Evolutionary conservation across 1,140 invertebrate genomes (phyloP).

Genomic region (Chymomyza costata): DNA sequence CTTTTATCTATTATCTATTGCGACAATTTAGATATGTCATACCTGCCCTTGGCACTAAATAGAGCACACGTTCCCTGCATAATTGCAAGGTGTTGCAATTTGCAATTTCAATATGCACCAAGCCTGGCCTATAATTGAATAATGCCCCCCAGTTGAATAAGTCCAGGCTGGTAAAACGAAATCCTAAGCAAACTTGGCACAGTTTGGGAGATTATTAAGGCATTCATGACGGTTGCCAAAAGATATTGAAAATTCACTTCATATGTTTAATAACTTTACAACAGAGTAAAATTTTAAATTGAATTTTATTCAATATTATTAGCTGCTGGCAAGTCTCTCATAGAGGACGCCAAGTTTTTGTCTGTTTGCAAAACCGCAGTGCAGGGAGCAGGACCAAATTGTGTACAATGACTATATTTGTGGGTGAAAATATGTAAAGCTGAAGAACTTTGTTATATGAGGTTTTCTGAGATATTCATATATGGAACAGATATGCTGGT

Average conservation of each 20-base stretch:
- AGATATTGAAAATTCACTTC: slow-evolving; percentile 16
- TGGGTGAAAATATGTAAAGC: too few species aligned
- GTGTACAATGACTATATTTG: too few species aligned
- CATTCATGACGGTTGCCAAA: too few species aligned
- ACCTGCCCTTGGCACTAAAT: too few species aligned
- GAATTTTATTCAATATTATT: slow-evolving; percentile 72
- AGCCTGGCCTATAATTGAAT: slow-evolving; percentile 59
- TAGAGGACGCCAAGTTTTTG: slow-evolving; percentile 57
- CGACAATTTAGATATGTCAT: too few species aligned
- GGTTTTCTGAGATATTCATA: too few species aligned
- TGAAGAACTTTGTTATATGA: too few species aligned
- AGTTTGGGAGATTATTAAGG: slow-evolving; percentile 50
- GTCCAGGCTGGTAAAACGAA: slow-evolving; percentile 7
- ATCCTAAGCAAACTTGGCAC: slow-evolving; percentile 28
- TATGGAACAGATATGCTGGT: too few species aligned
- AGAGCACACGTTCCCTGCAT: slow-evolving; percentile 38
- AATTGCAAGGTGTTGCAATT: slow-evolving; percentile 67
- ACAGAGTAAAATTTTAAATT: slow-evolving; percentile 49
- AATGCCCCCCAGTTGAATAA: slow-evolving; percentile 41
- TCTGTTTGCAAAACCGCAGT: slow-evolving; percentile 33
- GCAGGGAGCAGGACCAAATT: slow-evolving; percentile 33
- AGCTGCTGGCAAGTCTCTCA: slow-evolving; percentile 33
- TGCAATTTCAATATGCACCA: slow-evolving; percentile 38
- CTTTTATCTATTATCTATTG: too few species aligned
- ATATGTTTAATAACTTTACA: slow-evolving; percentile 68